These are phyloP conservation scores for Drosophila algonquin DNA, from an alignment of 2,888 invertebrate species.

Conservation along the genomic window DNA sequence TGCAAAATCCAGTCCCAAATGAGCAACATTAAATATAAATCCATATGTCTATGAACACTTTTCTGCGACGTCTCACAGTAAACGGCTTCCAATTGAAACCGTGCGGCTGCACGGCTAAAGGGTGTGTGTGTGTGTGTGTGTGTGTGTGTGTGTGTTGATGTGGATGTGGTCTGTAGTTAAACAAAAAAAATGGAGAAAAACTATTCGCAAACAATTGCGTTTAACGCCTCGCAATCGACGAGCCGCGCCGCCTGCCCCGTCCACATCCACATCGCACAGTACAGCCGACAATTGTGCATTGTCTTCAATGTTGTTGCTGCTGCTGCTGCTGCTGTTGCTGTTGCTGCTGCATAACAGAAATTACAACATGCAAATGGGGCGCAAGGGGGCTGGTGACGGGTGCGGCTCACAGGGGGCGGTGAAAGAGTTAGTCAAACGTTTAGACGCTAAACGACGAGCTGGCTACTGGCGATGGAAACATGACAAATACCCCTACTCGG, in stretches of 20 bases:
- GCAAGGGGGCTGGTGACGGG: slow-evolving; percentile 25
- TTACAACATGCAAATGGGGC: slow-evolving; percentile 73
- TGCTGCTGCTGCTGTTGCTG: slow-evolving; percentile 50
- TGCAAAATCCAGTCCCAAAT: slow-evolving; percentile 46
- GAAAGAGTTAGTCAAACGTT: slow-evolving; percentile 62
- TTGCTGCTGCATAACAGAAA: slow-evolving; percentile 57
- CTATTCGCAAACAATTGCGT: slow-evolving; percentile 65
- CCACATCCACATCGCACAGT: not conserved
- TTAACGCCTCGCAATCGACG: slow-evolving; percentile 28
- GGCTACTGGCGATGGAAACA: slow-evolving; percentile 44
- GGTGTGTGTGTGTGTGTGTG: not conserved
- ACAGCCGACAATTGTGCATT: slow-evolving; percentile 68
- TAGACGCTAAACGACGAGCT: slow-evolving; percentile 53
- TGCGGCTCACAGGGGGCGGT: not conserved
- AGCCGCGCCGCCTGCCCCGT: not conserved
- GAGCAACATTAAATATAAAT: slow-evolving; percentile 42
- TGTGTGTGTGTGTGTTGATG: not conserved
- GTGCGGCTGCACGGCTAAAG: slow-evolving; percentile 2
- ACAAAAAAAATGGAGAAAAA: slow-evolving; percentile 23
- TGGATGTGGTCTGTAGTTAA: slow-evolving; percentile 32
- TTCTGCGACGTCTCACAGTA: slow-evolving; percentile 20
- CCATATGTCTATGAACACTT: slow-evolving; percentile 15
- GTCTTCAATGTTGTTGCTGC: slow-evolving; percentile 63
- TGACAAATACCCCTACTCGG: slow-evolving; percentile 60
- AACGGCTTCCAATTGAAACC: slow-evolving; percentile 40